A percentile compares a stretch with the other conserved stretches of the same genome.
phyloP scores from a whole-genome alignment of 2,113 vertebrate genomes.

The Oncorhynchus tshawytscha region DNA sequence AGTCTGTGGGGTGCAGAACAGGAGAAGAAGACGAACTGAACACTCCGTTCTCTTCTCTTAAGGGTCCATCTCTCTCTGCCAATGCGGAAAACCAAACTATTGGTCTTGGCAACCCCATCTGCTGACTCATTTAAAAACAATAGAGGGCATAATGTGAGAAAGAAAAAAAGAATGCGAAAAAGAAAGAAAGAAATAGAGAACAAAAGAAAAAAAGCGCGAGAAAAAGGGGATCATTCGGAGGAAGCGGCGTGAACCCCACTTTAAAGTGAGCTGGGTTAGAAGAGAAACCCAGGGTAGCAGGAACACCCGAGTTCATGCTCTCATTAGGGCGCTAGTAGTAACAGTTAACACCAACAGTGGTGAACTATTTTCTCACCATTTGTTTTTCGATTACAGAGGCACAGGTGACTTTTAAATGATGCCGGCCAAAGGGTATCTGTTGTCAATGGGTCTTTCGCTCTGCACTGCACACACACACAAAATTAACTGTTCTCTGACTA shows the following conservation, averaged over 20 bases:
- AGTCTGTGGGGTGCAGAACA: background rate
- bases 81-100: constrained; percentile 32
- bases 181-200: background rate
- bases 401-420: no score
- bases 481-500: no score
- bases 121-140: constrained; percentile 56
- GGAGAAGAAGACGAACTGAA: background rate
- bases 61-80: constrained; percentile 22
- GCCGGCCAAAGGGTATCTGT: no score
- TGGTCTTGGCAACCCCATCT: constrained; percentile 43
- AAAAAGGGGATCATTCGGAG: constrained; percentile 32
- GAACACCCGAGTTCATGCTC: no score
- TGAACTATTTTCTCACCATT: no score
- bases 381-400: no score
- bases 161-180: no score
- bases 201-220: background rate
- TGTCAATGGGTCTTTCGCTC: no score
- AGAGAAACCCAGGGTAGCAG: no score
- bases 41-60: background rate
- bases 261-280: constrained; percentile 28
- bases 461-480: no score
- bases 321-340: no score
- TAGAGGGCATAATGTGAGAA: constrained; percentile 14
- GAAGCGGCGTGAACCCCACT: constrained; percentile 51
- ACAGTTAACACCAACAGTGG: no score